These are phyloP conservation scores for Melanitta fusca DNA, from an alignment of 2,797 vertebrate genomes.

Conservation along the genomic window DNA sequence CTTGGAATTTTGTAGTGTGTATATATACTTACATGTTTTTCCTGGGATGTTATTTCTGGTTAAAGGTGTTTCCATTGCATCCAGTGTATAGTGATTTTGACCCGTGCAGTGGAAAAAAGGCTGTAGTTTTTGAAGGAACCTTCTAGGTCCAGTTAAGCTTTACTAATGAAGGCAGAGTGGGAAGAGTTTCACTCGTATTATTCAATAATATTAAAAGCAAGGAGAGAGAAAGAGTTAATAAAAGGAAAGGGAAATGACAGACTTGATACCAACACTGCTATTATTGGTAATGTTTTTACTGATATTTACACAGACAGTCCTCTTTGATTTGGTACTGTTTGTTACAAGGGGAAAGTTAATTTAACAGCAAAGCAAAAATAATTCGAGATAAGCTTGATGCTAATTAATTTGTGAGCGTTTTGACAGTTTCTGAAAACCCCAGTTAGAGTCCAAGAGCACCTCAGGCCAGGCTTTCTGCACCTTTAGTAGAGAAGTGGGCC, in stretches of 20 bases:
- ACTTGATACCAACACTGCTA: background rate
- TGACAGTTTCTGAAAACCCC: background rate
- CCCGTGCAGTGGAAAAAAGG: background rate
- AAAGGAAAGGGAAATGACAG: background rate
- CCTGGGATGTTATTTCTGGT: background rate
- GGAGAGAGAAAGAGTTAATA: background rate
- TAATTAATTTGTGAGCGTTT: background rate
- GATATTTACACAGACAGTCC: background rate
- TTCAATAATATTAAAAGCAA: background rate
- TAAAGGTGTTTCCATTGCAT: background rate
- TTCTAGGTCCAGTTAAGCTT: background rate
- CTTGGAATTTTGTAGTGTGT: too few relatives aligned
- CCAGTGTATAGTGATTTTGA: background rate
- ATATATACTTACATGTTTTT: background rate
- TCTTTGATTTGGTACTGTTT: background rate
- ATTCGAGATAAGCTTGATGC: background rate
- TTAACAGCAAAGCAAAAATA: background rate
- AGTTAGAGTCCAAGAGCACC: background rate
- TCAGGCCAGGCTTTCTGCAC: background rate
- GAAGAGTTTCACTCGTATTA: background rate
- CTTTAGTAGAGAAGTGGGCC: background rate
- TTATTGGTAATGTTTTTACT: background rate
- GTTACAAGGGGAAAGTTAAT: background rate
- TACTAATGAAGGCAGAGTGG: background rate
- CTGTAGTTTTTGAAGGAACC: background rate